These are phyloP conservation scores for Hylaeus anthracinus DNA, from an alignment of 1,140 invertebrate species.

Conservation along the genomic window DNA sequence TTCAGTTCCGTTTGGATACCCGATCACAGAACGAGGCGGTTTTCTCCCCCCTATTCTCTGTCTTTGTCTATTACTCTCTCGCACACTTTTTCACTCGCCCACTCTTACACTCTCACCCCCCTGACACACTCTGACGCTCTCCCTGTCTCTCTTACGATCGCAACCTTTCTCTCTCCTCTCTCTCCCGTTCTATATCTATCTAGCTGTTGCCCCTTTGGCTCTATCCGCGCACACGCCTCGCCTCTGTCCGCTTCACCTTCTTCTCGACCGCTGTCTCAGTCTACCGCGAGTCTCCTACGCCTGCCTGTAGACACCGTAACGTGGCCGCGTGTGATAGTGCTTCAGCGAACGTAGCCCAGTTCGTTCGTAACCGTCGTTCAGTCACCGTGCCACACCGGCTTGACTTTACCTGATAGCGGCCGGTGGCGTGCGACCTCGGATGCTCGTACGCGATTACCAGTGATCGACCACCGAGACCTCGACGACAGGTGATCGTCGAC, in stretches of 20 bases:
- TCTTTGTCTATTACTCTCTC: conserved; percentile 15
- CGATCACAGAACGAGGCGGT: conserved; percentile 59
- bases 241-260: conserved; percentile 44
- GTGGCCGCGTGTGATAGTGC: conserved; percentile 34
- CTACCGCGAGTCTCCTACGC: conserved; percentile 57
- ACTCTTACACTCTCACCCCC: background rate
- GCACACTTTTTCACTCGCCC: background rate
- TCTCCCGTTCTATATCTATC: conserved; percentile 20
- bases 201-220: conserved; percentile 46
- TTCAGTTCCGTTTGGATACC: conserved; percentile 61
- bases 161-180: conserved; percentile 6
- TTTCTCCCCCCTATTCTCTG: conserved; percentile 30
- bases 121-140: background rate
- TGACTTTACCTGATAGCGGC: conserved; percentile 4
- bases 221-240: conserved; percentile 48
- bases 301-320: conserved; percentile 30
- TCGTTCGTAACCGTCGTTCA: background rate
- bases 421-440: conserved; percentile 26
- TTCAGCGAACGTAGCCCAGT: conserved; percentile 2
- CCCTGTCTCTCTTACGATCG: conserved; percentile 10
- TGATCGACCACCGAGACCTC: background rate
- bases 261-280: conserved; percentile 53
- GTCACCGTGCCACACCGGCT: background rate
- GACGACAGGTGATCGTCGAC: background rate
- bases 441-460: background rate